Evolutionary conservation across 2,888 invertebrate species (phyloP), one percentile per base, ranked within the genome.

Genomic region (Tachystola acroxantha): DNA sequence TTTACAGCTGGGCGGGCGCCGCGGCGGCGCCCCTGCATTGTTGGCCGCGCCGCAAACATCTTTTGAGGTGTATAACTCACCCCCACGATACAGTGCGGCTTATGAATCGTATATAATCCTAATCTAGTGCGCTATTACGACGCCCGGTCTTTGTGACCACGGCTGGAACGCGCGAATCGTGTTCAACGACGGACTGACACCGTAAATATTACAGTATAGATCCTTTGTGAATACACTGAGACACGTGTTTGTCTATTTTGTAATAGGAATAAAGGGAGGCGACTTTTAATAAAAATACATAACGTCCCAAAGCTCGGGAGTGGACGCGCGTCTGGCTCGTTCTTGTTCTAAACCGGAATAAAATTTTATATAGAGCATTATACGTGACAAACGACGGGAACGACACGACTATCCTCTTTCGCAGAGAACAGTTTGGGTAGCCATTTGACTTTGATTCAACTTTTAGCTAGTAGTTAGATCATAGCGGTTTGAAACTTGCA

Each of bases 361-460:
- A 72, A 73, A 69, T 72, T 73, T 76, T 76, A 75, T 72, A 69
- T 67, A 54, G 63, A 60, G 65, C 70, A 77, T 76, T 77, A 75
- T 72, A 70, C 62, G 69, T 73, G 73, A 78, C 69, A 73, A 77
- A 72, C 68, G 70, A 67, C 63, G 57, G 50, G 62, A 65, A 69
- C 66, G 69, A 70, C 68, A 69, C 63, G 63, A 66, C 64, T 69
- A 69, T 62, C 67, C 65, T 66, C 56, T 68, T 60, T 62, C 54
- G 16, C 16, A 47, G 60, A 56, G 55, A 57, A 60, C 61, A 54
- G 53, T 63, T 55, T 55, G 42, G 53, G 57, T 55, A 42, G 47
- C 53, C 47, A 42, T 60, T 61, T 52, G 57, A 52, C 51, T 48
- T 57, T 34, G 20, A 36, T 33, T 10, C 14, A 29, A 30, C 36